Conservation (phyloP, 2,113 vertebrate species). For the Hydrolagus affinis region DNA sequence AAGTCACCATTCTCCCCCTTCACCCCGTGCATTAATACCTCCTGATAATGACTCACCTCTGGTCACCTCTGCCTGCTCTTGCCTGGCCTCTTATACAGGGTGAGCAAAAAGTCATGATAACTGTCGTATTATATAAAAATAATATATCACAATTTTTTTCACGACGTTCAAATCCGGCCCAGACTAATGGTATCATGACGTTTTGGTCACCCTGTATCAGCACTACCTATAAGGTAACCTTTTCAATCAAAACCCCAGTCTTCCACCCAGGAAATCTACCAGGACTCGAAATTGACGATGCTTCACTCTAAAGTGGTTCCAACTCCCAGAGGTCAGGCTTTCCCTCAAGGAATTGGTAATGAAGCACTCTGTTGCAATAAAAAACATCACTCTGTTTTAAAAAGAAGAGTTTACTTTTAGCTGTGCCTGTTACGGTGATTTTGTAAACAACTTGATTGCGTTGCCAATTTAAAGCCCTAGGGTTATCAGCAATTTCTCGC, state of each 20-base stretch:
- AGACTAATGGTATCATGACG: too few relatives aligned
- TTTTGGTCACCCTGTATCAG: too few relatives aligned
- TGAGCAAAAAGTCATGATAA: too few relatives aligned
- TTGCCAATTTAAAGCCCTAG: constrained; percentile 2
- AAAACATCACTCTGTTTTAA: neutral
- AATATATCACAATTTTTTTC: too few relatives aligned
- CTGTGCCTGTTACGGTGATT: neutral
- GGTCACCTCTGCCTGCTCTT: too few relatives aligned
- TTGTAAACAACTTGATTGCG: constrained; percentile 19
- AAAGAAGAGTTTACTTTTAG: neutral
- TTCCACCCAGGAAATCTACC: neutral
- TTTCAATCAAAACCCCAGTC: neutral
- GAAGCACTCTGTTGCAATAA: neutral
- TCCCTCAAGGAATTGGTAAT: constrained; percentile 12
- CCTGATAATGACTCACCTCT: too few relatives aligned
- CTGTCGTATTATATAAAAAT: too few relatives aligned
- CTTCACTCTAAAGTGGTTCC: neutral
- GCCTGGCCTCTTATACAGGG: too few relatives aligned
- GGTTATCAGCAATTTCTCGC: constrained; percentile 2
- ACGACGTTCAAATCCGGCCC: too few relatives aligned
- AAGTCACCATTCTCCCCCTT: too few relatives aligned
- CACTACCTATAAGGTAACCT: too few relatives aligned
- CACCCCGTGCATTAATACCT: too few relatives aligned
- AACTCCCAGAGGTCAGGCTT: neutral
- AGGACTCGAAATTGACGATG: neutral